These are phyloP conservation scores for Salarias fasciatus DNA, from an alignment of 2,797 vertebrate species.

Conservation along the genomic window DNA sequence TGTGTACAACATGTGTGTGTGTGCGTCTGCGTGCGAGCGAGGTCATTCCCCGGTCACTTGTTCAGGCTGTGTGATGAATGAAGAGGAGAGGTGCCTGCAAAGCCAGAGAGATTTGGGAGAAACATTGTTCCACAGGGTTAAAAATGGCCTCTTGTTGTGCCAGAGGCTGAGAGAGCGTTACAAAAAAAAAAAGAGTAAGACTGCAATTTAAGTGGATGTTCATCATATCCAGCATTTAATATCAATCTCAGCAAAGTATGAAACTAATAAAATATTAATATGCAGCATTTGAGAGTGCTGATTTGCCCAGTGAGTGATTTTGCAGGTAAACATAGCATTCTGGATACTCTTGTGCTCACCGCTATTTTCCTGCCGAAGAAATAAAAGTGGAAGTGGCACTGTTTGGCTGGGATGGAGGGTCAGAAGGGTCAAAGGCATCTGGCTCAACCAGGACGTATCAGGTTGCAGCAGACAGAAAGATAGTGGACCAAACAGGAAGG, in stretches of 20 bases:
- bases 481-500: conserved; percentile 73
- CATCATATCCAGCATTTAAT: conserved; percentile 65
- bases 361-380: conserved; percentile 45
- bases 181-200: conserved; percentile 38
- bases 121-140: conserved; percentile 79
- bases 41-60: conserved; percentile 82
- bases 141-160: conserved; percentile 77
- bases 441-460: conserved; percentile 75
- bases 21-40: conserved; percentile 46
- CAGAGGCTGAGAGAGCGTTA: conserved; percentile 68
- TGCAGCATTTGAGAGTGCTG: conserved; percentile 41
- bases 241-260: conserved; percentile 59
- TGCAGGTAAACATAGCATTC: conserved; percentile 31
- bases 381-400: conserved; percentile 46
- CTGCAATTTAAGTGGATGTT: conserved; percentile 64
- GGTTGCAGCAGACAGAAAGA: conserved; percentile 73
- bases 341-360: conserved; percentile 17
- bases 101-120: conserved; percentile 79
- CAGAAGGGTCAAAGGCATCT: conserved; percentile 72
- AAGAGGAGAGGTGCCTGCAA: conserved; percentile 80
- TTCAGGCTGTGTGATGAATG: conserved; percentile 83
- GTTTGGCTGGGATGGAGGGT: conserved; percentile 60
- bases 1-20: conserved; percentile 27
- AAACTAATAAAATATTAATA: conserved; percentile 73
- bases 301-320: conserved; percentile 45